Percentiles rank a stretch among this genome's conserved stretches.
Evolutionary conservation across 2,797 vertebrate species (phyloP).

Genomic region (Scyliorhinus canicula): DNA sequence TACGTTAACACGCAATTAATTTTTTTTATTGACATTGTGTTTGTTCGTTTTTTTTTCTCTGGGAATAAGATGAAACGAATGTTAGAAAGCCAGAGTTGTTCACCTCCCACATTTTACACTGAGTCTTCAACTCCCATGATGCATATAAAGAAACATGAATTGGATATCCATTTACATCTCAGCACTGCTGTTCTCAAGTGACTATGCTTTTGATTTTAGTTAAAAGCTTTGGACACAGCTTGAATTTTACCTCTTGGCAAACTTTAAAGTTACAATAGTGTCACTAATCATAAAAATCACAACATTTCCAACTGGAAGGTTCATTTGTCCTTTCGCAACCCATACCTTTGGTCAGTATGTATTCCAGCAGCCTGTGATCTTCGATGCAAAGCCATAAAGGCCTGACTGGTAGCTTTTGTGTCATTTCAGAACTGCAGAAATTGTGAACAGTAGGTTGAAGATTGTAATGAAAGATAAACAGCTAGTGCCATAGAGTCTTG

Average conservation of each 20-base stretch:
- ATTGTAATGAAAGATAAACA: constrained; percentile 71
- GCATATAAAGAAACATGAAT: constrained; percentile 62
- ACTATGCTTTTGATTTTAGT: constrained; percentile 51
- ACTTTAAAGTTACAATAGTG: constrained; percentile 60
- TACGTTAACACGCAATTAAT: constrained; percentile 43
- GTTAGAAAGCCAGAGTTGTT: constrained; percentile 50
- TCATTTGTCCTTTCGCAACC: constrained; percentile 44
- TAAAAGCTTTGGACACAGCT: constrained; percentile 69
- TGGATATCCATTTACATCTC: constrained; percentile 68
- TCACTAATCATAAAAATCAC: constrained; percentile 63
- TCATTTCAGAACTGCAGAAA: constrained; percentile 53
- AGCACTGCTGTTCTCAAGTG: constrained; percentile 62
- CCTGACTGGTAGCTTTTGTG: constrained; percentile 41
- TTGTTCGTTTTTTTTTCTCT: constrained; percentile 46
- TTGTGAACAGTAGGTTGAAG: constrained; percentile 66
- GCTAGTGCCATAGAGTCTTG: constrained; percentile 61
- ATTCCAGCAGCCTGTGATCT: constrained; percentile 19
- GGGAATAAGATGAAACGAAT: constrained; percentile 54
- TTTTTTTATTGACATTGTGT: constrained; percentile 38
- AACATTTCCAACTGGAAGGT: constrained; percentile 53
- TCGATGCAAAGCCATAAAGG: background rate
- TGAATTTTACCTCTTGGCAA: constrained; percentile 60
- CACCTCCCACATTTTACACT: constrained; percentile 67
- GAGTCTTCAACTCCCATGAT: constrained; percentile 65
- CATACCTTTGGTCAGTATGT: constrained; percentile 16